Percentiles rank a stretch among this genome's conserved stretches.
Conservation (phyloP, 2,797 vertebrate species). For the Tinamus major region DNA sequence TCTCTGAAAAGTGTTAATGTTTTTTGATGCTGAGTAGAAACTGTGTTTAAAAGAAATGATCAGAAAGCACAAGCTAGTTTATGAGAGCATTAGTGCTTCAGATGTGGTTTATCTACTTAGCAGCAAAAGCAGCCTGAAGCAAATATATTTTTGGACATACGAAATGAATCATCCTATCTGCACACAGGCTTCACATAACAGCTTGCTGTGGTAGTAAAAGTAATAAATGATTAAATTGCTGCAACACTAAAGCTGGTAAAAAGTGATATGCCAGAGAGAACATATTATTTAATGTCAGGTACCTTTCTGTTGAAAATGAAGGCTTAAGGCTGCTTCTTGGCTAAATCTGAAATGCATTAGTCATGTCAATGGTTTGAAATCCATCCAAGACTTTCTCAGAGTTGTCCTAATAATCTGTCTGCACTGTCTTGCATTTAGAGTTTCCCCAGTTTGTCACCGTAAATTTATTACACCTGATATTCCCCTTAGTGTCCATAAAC, state of each 20-base stretch:
- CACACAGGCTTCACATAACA: conserved; percentile 22
- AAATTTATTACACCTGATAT: conserved; percentile 28
- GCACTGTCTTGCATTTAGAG: not conserved
- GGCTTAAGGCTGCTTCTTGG: conserved; percentile 29
- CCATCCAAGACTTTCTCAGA: conserved; percentile 78
- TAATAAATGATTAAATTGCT: conserved; percentile 64
- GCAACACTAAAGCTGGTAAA: conserved; percentile 34
- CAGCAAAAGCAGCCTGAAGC: conserved; percentile 60
- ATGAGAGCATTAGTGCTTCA: conserved; percentile 71
- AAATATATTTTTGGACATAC: conserved; percentile 63
- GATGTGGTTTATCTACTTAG: conserved; percentile 76
- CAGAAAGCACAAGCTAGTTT: conserved; percentile 71
- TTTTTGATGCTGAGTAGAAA: conserved; percentile 74
- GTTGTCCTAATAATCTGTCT: conserved; percentile 60
- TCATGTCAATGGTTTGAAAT: conserved; percentile 76
- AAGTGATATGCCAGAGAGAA: not conserved
- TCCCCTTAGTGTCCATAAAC: not conserved
- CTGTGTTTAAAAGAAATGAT: conserved; percentile 75
- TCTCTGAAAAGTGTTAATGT: conserved; percentile 66
- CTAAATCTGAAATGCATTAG: conserved; percentile 65
- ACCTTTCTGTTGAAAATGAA: not conserved
- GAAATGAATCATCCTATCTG: conserved; percentile 63
- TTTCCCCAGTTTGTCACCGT: not conserved
- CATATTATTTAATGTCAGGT: not conserved
- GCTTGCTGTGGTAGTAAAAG: conserved; percentile 51